Base-by-base conservation (phyloP, 2,113 vertebrate species). In the Sinocyclocheilus rhinocerous region DNA sequence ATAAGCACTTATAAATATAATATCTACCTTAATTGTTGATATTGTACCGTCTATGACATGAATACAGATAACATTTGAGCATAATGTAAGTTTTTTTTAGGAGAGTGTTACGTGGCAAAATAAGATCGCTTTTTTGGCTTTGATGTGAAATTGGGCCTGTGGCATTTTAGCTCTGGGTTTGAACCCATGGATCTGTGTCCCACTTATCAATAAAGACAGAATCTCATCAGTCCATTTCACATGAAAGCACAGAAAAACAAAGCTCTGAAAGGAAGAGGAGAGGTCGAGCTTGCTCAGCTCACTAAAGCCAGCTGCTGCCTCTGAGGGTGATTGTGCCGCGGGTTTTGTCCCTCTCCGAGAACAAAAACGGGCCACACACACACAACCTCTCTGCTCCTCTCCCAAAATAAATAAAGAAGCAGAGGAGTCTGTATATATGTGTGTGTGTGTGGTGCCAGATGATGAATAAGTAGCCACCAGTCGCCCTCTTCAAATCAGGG, bases 391-490 rank as follows among this genome's bases (percentile, higher is more conserved):
- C 83, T 80, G 50, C 67, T 61, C 45, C 55, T 85, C 81, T 80
- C 81, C 77, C 80, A 90, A 90, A 73, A 82, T 82, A 85, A 89
- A 87, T 65, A 88, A 78, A 77, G 57, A 29, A 85, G 84, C 59
- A 77, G 82, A 87, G 76, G 83, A 83, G 84, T 78, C 73, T 67
- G 55, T 59, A 78, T 85, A 81, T 73, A 48, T 33, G 29, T 33
- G 29, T 57, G 39, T 78, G 79, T 29, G n/a, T 61, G 85, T 75
- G 48, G 70, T 84, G 86, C 87, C 89, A 91, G 90, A 90, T 92
- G 89, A 89, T 88, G 89, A 85, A 90, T 85, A 91, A 91, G 90
- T 86, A 82, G 90, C 72, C 88, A 89, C 85, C 88, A 72, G 83
- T 65, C 72, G 82, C 86, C 72, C 22, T 69, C 83, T 50, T 65